Conservation (phyloP, 2,797 vertebrate species). For the Anguilla pacifica region DNA sequence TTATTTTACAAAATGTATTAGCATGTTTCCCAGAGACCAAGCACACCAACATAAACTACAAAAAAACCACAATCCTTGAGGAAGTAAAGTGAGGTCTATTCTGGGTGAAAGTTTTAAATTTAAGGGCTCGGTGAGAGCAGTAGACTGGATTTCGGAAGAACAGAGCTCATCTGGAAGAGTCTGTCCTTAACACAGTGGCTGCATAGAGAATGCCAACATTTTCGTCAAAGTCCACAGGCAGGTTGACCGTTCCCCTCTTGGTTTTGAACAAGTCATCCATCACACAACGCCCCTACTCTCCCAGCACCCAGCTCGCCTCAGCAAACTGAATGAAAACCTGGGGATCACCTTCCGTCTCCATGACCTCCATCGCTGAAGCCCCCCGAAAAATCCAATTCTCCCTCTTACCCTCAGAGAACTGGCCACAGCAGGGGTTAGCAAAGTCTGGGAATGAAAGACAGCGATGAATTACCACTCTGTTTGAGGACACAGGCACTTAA, state of each 20-base stretch:
- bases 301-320: constrained; percentile 27
- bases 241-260: constrained; percentile 28
- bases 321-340: not conserved
- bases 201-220: constrained; percentile 26
- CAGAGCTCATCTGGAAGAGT: constrained; percentile 8
- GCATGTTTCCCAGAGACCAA: constrained; percentile 19
- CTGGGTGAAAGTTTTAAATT: not conserved
- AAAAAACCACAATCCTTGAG: constrained; percentile 28
- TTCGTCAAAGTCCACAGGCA: constrained; percentile 14
- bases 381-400: constrained; percentile 33
- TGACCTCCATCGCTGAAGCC: constrained; percentile 46
- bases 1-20: constrained; percentile 40
- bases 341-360: constrained; percentile 25
- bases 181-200: not conserved
- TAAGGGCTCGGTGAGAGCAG: not conserved
- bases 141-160: not conserved
- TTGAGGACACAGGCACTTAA: not conserved
- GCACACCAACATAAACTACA: not conserved
- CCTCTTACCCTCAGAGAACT: not conserved
- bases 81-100: not conserved
- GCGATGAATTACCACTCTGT: not conserved
- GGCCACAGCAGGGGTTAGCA: not conserved
- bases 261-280: constrained; percentile 50
- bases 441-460: not conserved
- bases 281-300: constrained; percentile 46